Percentiles rank a stretch among this genome's conserved stretches.
Evolutionary conservation across 2,797 vertebrate genomes (phyloP).

Genomic region (Onychomys arenicola): DNA sequence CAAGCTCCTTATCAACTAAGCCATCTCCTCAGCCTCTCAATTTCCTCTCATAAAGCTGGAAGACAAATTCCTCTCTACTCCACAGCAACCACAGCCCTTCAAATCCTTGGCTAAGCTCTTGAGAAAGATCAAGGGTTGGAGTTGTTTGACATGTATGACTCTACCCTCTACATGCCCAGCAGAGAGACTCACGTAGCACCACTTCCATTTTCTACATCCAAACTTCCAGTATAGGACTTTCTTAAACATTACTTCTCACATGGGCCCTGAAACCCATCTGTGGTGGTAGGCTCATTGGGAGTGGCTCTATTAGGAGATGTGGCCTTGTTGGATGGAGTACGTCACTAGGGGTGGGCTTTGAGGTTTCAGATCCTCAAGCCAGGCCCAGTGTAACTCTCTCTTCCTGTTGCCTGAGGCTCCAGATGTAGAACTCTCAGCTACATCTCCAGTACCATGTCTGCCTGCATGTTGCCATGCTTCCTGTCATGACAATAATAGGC

Average conservation of each 20-base stretch:
- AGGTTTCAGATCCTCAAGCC: background rate
- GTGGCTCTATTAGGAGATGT: background rate
- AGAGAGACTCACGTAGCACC: background rate
- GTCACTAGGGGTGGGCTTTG: background rate
- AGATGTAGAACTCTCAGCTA: background rate
- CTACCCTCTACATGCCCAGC: background rate
- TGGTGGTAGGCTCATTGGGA: background rate
- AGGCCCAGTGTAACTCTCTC: background rate
- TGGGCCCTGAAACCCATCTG: background rate
- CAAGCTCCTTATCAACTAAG: background rate
- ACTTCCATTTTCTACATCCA: background rate
- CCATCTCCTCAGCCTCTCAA: background rate
- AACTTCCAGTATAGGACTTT: background rate
- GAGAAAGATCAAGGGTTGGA: background rate
- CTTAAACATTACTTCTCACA: slow-evolving; percentile 18
- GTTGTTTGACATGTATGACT: background rate
- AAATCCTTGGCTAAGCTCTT: background rate
- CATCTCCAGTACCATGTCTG: background rate
- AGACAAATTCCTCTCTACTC: background rate
- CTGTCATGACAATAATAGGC: background rate
- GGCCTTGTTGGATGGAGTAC: background rate
- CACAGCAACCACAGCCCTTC: background rate
- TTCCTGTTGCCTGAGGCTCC: background rate
- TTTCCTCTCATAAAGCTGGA: background rate
- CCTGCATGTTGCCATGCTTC: too few relatives aligned